Conservation (phyloP, 1,140 invertebrate genomes). For the Patella vulgata region DNA sequence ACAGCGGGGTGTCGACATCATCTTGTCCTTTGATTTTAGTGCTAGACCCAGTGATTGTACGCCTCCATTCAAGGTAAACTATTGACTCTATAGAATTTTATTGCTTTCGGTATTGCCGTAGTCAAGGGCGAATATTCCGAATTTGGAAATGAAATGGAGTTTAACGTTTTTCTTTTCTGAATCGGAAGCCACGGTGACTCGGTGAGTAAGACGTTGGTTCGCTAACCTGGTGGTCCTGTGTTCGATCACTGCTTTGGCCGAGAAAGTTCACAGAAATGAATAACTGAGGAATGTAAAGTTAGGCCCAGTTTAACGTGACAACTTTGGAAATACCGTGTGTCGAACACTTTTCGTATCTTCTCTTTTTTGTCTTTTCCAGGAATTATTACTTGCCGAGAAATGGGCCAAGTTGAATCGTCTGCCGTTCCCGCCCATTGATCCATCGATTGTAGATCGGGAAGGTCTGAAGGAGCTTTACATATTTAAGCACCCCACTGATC, state of each 20-base stretch:
- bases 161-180: too few relatives aligned
- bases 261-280: neutral
- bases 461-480: conserved; percentile 68
- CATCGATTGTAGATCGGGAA: conserved; percentile 59
- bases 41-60: conserved; percentile 63
- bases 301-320: too few relatives aligned
- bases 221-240: too few relatives aligned
- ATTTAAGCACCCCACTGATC: conserved; percentile 66
- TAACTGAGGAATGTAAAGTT: neutral
- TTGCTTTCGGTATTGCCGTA: neutral
- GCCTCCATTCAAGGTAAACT: conserved; percentile 66
- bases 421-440: conserved; percentile 68
- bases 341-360: neutral
- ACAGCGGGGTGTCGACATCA: conserved; percentile 67
- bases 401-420: conserved; percentile 68
- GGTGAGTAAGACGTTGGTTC: too few relatives aligned
- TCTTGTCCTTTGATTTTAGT: conserved; percentile 70
- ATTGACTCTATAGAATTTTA: too few relatives aligned
- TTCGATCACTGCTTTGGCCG: too few relatives aligned
- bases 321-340: too few relatives aligned
- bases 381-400: conserved; percentile 67
- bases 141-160: neutral
- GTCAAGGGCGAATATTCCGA: neutral
- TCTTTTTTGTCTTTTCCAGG: conserved; percentile 49
- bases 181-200: too few relatives aligned